Conservation (phyloP, 2,113 vertebrate genomes). For the Caretta caretta region DNA sequence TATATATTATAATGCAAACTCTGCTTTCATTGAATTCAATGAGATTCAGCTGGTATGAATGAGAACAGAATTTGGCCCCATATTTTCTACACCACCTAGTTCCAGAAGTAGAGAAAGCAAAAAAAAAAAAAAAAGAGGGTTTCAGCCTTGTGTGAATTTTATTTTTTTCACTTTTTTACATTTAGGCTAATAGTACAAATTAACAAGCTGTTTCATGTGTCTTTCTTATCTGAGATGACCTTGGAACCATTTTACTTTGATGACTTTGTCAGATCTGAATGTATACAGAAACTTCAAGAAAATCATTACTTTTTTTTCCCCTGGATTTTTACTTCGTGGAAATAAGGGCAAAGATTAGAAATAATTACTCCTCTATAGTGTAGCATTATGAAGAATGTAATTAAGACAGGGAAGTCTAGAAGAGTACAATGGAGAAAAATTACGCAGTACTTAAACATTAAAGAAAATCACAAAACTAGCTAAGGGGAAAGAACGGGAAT, state of each 20-base stretch:
- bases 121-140: not conserved
- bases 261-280: not conserved
- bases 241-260: not conserved
- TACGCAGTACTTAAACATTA: not conserved
- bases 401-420: not conserved
- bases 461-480: not conserved
- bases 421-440: not conserved
- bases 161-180: conserved; percentile 9
- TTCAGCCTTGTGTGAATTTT: conserved; percentile 28
- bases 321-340: not conserved
- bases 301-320: not conserved
- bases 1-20: conserved; percentile 7
- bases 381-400: not conserved
- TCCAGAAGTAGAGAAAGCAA: conserved; percentile 29
- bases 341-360: not conserved
- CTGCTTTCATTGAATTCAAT: conserved; percentile 32
- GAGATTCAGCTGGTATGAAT: conserved; percentile 40
- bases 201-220: not conserved
- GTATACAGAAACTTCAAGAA: not conserved
- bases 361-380: not conserved
- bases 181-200: not conserved
- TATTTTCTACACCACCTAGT: conserved; percentile 39
- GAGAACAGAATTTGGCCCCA: conserved; percentile 56
- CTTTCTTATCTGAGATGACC: not conserved
- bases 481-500: not conserved